Conservation (phyloP, 2,888 invertebrate species). For the Drosophila tanythrix region DNA sequence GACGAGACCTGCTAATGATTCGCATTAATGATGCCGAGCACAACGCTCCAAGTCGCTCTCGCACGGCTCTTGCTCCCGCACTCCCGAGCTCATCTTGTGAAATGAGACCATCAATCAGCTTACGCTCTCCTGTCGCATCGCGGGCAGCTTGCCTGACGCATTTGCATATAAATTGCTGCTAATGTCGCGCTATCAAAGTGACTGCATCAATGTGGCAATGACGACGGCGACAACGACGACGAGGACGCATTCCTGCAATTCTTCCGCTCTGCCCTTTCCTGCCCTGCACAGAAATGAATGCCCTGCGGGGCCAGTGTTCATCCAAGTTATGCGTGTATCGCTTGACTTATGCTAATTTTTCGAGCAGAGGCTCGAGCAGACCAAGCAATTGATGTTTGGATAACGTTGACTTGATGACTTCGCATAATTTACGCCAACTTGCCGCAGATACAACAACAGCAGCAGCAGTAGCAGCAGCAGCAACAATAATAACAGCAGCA, state of each 20-base stretch:
- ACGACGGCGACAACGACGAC: slow-evolving; percentile 54
- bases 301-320: slow-evolving; percentile 59
- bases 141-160: slow-evolving; percentile 63
- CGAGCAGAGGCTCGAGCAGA: slow-evolving; percentile 51
- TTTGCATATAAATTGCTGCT: slow-evolving; percentile 85
- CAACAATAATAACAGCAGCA: slow-evolving; percentile 10
- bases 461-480: slow-evolving; percentile 12
- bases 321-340: slow-evolving; percentile 55
- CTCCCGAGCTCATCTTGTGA: slow-evolving; percentile 70
- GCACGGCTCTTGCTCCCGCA: slow-evolving; percentile 40
- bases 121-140: slow-evolving; percentile 42
- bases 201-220: slow-evolving; percentile 80
- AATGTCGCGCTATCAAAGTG: slow-evolving; percentile 84
- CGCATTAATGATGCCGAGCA: slow-evolving; percentile 76
- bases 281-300: slow-evolving; percentile 34
- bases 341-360: slow-evolving; percentile 78
- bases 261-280: slow-evolving; percentile 28
- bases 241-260: slow-evolving; percentile 56
- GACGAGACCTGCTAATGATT: slow-evolving; percentile 75
- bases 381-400: slow-evolving; percentile 76
- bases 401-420: slow-evolving; percentile 81
- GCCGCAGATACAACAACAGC: slow-evolving; percentile 30
- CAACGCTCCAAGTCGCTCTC: slow-evolving; percentile 28
- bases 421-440: slow-evolving; percentile 73
- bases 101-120: slow-evolving; percentile 84